Conservation (phyloP, 2,888 invertebrate genomes). For the Agonopterix alstromeriana region DNA sequence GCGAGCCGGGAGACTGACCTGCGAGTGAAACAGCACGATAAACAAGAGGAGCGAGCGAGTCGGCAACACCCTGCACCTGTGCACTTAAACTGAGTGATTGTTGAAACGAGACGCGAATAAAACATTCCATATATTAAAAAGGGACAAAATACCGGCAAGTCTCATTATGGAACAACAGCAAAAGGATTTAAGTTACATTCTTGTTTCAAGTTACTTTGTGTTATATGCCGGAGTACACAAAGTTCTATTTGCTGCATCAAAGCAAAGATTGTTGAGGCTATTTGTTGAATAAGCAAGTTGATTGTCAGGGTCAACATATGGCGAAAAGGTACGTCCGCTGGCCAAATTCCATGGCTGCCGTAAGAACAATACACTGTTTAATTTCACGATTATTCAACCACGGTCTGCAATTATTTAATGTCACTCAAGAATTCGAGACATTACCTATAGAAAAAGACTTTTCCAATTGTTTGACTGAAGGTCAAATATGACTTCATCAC, state of each 20-base stretch:
- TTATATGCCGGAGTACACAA: slow-evolving; percentile 6
- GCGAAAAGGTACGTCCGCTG: slow-evolving; percentile 52
- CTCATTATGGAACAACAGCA: slow-evolving; percentile 10
- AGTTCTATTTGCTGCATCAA: too few species aligned
- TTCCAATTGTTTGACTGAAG: too few species aligned
- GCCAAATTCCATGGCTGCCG: slow-evolving; percentile 47
- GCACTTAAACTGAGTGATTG: slow-evolving; percentile 64
- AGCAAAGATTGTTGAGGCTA: too few species aligned
- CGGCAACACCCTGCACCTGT: slow-evolving; percentile 58
- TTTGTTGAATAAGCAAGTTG: slow-evolving; percentile 23
- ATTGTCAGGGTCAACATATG: slow-evolving; percentile 74
- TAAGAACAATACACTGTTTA: slow-evolving; percentile 27
- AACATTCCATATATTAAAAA: slow-evolving; percentile 54
- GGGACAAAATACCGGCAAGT: slow-evolving; percentile 38
- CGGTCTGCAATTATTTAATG: neutral
- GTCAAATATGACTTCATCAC: too few species aligned
- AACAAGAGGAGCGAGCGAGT: slow-evolving; percentile 57
- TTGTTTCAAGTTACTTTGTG: slow-evolving; percentile 12
- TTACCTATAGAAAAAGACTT: neutral
- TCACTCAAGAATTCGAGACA: neutral
- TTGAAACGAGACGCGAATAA: slow-evolving; percentile 51
- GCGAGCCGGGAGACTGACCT: slow-evolving; percentile 48
- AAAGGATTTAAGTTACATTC: slow-evolving; percentile 27
- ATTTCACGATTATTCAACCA: slow-evolving; percentile 14
- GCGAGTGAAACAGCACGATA: slow-evolving; percentile 28